Evolutionary conservation across 64 coral and sea anemone genomes (phyloP), one percentile per base, ranked within the genome.

Genomic region (Stylophora pistillata): DNA sequence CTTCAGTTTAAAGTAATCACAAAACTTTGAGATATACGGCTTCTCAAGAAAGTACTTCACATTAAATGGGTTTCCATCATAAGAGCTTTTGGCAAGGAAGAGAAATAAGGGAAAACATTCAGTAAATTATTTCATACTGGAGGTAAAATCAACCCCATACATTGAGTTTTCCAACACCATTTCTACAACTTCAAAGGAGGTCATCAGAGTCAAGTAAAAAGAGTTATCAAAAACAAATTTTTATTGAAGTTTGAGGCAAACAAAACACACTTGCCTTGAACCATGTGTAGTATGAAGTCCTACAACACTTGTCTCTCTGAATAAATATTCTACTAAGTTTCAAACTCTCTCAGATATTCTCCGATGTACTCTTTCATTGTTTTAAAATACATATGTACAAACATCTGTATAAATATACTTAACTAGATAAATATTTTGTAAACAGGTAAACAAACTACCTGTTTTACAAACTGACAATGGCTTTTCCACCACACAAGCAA

Each of bases 311-410:
- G 88, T 76, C 47, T 30, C 86, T 37, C 86, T 76, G 88, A 89
- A 94, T 94, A 89, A 94, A 94, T 94, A 94, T 88, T 94, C 88
- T 90, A 83, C 80, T 94, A 79, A 86, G 78, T 76, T 83, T 86
- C 84, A 89, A 85, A 84, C 85, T 90, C 71, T 47, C 37, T 90
- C 81, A 85, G 81, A 94, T 89, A 81, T 90, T 89, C 72, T 85
- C 88, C 66, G 66, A 74, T 88, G 86, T 74, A 85, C 91, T 88
- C 65, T 86, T 86, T 55, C 80, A 73, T 96, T 60, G 56, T 92
- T 96, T 92, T 92, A 96, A 96, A 96, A 96, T 96, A 84, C 80
- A 92, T 96, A 95, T 95, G 56, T 96, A 96, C 94, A 96, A 96
- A 96, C 88, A 87, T 88, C 92, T 92, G 92, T 96, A 96, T 96